These are phyloP conservation scores for Dendroctonus ponderosae DNA, from an alignment of 1,140 invertebrate genomes.

Conservation along the genomic window DNA sequence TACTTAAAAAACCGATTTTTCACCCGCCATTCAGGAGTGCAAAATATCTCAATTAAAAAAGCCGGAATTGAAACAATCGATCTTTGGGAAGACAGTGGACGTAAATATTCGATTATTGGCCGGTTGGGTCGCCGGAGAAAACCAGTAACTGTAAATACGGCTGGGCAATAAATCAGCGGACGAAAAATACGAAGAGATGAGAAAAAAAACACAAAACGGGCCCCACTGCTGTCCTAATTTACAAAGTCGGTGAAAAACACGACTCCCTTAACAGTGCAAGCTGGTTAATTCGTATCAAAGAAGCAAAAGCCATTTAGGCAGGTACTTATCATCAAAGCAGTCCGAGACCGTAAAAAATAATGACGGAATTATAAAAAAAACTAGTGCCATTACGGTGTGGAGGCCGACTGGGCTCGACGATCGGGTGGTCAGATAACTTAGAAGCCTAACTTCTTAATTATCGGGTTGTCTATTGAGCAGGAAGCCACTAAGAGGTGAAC, in stretches of 20 bases:
- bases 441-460: constrained; percentile 28
- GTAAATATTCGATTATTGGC: not conserved
- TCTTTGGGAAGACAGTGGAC: too few species aligned
- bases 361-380: constrained; percentile 23
- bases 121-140: not conserved
- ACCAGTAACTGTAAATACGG: not conserved
- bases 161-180: not conserved
- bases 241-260: constrained; percentile 13
- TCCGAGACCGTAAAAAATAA: constrained; percentile 20
- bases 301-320: constrained; percentile 16
- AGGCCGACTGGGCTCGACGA: constrained; percentile 10
- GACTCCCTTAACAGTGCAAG: constrained; percentile 14
- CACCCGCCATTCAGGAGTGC: too few species aligned
- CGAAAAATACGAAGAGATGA: too few species aligned
- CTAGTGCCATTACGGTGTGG: constrained; percentile 13
- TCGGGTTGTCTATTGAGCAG: not conserved
- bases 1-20: too few species aligned
- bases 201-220: not conserved
- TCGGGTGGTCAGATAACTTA: constrained; percentile 22
- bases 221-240: constrained; percentile 10
- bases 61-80: too few species aligned
- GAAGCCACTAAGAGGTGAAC: too few species aligned
- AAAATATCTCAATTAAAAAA: too few species aligned
- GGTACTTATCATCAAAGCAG: constrained; percentile 16
- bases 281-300: constrained; percentile 16